These are phyloP conservation scores for Peromyscus leucopus DNA, from an alignment of 2,113 vertebrate genomes.

Conservation along the genomic window DNA sequence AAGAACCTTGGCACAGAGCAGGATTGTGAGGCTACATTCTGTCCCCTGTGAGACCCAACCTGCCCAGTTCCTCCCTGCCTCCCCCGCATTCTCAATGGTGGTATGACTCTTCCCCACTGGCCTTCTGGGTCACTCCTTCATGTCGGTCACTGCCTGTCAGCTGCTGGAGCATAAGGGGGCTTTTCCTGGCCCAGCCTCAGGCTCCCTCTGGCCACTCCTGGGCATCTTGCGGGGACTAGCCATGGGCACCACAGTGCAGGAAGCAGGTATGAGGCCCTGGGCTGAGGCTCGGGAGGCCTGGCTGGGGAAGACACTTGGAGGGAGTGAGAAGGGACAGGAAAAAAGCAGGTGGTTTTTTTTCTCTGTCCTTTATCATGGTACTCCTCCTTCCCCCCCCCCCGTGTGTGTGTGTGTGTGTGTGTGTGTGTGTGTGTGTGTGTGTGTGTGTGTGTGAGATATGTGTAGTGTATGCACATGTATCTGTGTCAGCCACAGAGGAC, in stretches of 20 bases:
- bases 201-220: not conserved
- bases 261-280: slow-evolving; percentile 63
- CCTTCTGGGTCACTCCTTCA: not conserved
- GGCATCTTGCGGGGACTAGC: not conserved
- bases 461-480: not conserved
- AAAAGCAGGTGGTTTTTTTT: not conserved
- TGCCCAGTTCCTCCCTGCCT: not conserved
- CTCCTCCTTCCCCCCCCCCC: too few relatives aligned
- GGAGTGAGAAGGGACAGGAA: not conserved
- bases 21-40: slow-evolving; percentile 80
- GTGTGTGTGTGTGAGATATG: not conserved
- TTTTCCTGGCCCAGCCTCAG: not conserved
- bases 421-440: not conserved
- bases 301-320: not conserved
- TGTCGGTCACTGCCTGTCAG: not conserved
- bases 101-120: not conserved
- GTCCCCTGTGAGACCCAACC: not conserved
- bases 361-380: not conserved
- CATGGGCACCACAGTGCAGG: slow-evolving; percentile 75
- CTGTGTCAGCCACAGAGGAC: not conserved
- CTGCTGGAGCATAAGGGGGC: not conserved
- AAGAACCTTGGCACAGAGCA: slow-evolving; percentile 55
- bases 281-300: not conserved
- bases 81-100: not conserved
- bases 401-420: not conserved